A percentile compares a stretch with the other conserved stretches of the same genome.
Conservation (phyloP, 2,113 vertebrate genomes). For the Perca schrenkii region DNA sequence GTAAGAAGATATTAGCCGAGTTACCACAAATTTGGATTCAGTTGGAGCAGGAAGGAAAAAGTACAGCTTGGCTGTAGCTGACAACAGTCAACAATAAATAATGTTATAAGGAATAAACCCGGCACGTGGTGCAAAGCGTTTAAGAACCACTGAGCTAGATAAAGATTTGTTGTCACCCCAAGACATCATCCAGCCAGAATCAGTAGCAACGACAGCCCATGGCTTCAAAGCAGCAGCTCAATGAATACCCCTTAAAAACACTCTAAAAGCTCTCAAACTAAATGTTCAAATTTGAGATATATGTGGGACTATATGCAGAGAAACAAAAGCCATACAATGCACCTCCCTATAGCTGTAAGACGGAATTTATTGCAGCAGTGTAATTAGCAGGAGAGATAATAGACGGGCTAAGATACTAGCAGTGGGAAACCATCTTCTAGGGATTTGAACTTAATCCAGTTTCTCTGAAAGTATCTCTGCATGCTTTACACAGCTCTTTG, state of each 20-base stretch:
- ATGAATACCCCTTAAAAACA: slow-evolving; percentile 12
- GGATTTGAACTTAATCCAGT: slow-evolving; percentile 80
- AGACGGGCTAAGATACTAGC: slow-evolving; percentile 49
- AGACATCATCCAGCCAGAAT: slow-evolving; percentile 21
- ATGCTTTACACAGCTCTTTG: slow-evolving; percentile 69
- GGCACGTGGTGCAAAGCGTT: too few species aligned
- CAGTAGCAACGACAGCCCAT: slow-evolving; percentile 8
- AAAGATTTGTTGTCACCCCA: slow-evolving; percentile 2
- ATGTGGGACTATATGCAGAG: neutral
- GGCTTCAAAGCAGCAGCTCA: slow-evolving; percentile 1
- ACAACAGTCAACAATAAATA: too few species aligned
- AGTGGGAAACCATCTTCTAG: slow-evolving; percentile 68
- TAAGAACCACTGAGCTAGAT: neutral
- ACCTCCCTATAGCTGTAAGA: slow-evolving; percentile 4
- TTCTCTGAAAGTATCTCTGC: slow-evolving; percentile 66
- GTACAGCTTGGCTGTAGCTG: too few species aligned
- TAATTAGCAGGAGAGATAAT: slow-evolving; percentile 76
- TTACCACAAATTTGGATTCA: too few species aligned
- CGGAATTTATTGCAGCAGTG: slow-evolving; percentile 58
- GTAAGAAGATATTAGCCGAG: too few species aligned
- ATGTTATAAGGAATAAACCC: too few species aligned
- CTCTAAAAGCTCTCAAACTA: neutral
- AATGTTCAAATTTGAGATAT: slow-evolving; percentile 13
- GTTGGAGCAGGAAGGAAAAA: too few species aligned
- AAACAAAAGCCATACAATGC: slow-evolving; percentile 13